phyloP scores from a whole-genome alignment of 2,113 vertebrate species.

The Urocynchramus pylzowi region DNA sequence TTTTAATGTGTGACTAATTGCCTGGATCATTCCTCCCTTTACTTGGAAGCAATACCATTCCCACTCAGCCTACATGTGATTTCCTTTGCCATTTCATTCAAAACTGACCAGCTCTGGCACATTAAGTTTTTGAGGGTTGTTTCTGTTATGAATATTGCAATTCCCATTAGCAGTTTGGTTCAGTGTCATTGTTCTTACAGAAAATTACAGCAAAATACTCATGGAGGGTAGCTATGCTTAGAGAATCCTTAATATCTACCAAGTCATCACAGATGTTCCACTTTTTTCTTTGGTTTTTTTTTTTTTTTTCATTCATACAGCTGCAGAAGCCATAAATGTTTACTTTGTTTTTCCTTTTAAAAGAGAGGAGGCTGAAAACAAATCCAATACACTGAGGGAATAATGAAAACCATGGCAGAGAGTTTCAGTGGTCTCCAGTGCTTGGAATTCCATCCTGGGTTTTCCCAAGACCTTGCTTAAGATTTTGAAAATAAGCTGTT shows the following conservation, averaged over 20 bases:
- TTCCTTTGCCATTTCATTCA: neutral
- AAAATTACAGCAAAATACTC: neutral
- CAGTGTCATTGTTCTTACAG: neutral
- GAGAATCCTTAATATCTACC: neutral
- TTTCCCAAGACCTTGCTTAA: neutral
- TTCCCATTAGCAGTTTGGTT: neutral
- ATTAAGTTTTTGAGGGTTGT: neutral
- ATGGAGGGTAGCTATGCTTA: neutral
- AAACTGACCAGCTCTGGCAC: neutral
- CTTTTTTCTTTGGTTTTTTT: neutral
- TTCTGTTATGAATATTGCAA: neutral
- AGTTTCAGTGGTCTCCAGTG: neutral
- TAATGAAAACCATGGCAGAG: neutral
- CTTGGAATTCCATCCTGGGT: neutral
- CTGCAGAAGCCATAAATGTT: neutral
- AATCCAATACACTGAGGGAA: neutral
- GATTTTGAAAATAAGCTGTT: neutral
- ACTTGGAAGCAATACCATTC: neutral
- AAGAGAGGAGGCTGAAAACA: neutral
- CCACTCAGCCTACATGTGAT: neutral
- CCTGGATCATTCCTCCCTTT: neutral
- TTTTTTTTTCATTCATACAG: neutral
- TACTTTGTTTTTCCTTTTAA: neutral
- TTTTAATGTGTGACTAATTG: conserved; percentile 22
- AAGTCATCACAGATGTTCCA: neutral